A percentile compares a stretch with the other conserved stretches of the same genome.
These are phyloP conservation scores for Hyposoter didymator DNA, from an alignment of 2,888 invertebrate species.

Conservation along the genomic window DNA sequence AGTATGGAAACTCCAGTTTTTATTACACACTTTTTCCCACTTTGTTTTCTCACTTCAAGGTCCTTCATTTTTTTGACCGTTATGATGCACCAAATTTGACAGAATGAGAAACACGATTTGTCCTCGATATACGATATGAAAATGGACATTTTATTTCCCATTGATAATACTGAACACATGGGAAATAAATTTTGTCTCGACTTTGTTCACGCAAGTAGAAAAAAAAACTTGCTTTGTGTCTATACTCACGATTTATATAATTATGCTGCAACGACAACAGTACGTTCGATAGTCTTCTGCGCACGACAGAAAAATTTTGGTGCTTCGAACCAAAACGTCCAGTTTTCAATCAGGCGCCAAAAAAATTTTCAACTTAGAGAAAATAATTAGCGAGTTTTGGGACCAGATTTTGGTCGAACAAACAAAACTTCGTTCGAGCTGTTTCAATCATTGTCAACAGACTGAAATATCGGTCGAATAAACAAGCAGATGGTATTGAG, in stretches of 20 bases:
- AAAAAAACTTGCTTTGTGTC: neutral
- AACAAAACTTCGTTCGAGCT: neutral
- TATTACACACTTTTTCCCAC: neutral
- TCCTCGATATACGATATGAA: neutral
- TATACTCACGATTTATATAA: too few species aligned
- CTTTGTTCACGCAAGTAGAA: neutral
- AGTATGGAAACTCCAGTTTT: neutral
- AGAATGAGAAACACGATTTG: neutral
- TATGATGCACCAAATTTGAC: neutral
- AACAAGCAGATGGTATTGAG: neutral
- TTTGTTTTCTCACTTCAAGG: neutral
- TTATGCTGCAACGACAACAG: too few species aligned
- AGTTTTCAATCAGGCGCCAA: neutral
- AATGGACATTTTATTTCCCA: neutral
- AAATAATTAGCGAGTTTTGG: neutral
- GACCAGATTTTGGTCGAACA: neutral
- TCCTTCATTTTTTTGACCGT: neutral
- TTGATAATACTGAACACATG: neutral
- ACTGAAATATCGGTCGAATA: neutral
- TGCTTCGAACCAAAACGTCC: too few species aligned
- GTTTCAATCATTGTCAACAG: neutral
- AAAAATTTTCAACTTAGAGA: neutral
- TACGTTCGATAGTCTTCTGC: neutral
- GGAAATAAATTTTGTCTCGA: neutral
- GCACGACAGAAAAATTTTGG: neutral